These are phyloP conservation scores for Nephrotoma appendiculata DNA, from an alignment of 2,888 invertebrate genomes.

Conservation along the genomic window DNA sequence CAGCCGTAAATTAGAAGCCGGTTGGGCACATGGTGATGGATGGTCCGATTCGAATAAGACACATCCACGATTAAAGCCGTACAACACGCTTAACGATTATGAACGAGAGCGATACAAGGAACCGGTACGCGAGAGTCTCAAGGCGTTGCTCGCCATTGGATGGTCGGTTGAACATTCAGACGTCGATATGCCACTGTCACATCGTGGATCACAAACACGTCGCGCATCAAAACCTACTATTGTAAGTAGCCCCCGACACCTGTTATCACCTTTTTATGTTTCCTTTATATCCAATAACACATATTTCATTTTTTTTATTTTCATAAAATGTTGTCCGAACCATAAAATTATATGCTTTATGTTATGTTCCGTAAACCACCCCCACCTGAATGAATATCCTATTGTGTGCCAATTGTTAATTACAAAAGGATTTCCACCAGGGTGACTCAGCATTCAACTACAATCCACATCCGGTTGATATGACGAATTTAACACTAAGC, in stretches of 20 bases:
- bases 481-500: conserved; percentile 93
- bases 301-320: not conserved
- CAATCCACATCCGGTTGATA: conserved; percentile 95
- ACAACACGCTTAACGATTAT: conserved; percentile 80
- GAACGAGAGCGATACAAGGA: conserved; percentile 90
- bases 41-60: conserved; percentile 79
- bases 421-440: conserved; percentile 33
- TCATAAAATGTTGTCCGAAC: not conserved
- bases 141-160: conserved; percentile 85
- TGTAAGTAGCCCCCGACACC: conserved; percentile 22
- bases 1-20: conserved; percentile 77
- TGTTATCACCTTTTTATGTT: not conserved
- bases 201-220: conserved; percentile 54
- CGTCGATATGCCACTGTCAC: conserved; percentile 65
- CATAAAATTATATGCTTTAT: not conserved
- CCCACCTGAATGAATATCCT: not conserved
- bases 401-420: conserved; percentile 5
- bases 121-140: conserved; percentile 87
- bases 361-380: not conserved
- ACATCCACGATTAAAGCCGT: conserved; percentile 92
- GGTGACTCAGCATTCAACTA: conserved; percentile 76
- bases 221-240: conserved; percentile 56
- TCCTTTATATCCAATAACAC: not conserved
- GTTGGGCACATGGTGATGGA: conserved; percentile 84
- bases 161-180: conserved; percentile 89